Evolutionary conservation across 2,113 vertebrate genomes (phyloP).

Genomic region (Dasyornis broadbenti): DNA sequence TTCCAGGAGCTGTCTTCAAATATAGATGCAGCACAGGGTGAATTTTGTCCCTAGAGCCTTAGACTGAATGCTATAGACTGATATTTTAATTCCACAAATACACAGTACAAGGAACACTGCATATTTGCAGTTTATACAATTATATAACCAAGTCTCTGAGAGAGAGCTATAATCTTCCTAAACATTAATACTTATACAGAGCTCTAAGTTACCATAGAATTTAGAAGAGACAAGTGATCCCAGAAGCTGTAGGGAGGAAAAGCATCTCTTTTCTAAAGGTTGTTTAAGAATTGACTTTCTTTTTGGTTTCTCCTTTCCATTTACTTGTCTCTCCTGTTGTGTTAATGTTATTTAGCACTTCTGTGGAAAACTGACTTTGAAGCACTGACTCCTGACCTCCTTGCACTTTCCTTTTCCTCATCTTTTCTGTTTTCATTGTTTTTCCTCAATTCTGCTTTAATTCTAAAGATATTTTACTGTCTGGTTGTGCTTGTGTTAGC

Average conservation of each 20-base stretch:
- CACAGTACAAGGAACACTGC: background rate
- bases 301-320: background rate
- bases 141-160: background rate
- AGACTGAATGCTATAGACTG: background rate
- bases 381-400: background rate
- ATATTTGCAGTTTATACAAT: background rate
- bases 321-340: background rate
- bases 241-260: background rate
- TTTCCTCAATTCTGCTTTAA: background rate
- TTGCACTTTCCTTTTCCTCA: background rate
- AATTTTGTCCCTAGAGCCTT: background rate
- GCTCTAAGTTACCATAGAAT: background rate
- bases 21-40: background rate
- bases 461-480: background rate
- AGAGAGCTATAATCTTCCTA: background rate
- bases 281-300: background rate
- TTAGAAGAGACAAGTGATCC: background rate
- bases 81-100: slow-evolving; percentile 6
- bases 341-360: background rate
- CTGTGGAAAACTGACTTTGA: background rate
- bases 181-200: background rate
- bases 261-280: background rate
- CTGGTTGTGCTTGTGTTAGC: background rate
- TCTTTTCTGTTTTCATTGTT: background rate
- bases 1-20: background rate